Percentiles rank a stretch among this genome's conserved stretches.
Evolutionary conservation across 2,113 vertebrate species (phyloP).

Genomic region (Mandrillus leucophaeus): DNA sequence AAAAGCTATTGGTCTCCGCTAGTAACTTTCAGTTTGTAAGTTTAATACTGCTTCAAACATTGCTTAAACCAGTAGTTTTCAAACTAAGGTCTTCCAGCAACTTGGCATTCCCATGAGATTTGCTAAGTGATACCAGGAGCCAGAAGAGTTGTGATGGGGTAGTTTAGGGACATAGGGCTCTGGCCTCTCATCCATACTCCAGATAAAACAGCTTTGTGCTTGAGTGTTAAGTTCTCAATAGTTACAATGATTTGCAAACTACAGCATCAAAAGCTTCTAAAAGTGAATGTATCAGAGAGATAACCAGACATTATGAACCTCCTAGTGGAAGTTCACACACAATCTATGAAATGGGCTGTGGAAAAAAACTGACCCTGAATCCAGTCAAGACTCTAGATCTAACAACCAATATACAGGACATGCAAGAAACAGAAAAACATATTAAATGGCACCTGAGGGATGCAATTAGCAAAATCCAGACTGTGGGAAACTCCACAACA

Average conservation of each 20-base stretch:
- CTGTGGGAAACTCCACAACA: not conserved
- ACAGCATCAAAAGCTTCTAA: not conserved
- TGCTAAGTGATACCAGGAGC: not conserved
- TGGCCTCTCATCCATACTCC: not conserved
- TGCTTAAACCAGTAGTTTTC: not conserved
- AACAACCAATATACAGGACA: not conserved
- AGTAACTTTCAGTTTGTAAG: not conserved
- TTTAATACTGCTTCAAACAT: not conserved
- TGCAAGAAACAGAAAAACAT: not conserved
- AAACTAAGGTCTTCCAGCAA: not conserved
- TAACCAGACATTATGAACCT: not conserved
- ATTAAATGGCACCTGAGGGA: not conserved
- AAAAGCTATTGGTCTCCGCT: not conserved
- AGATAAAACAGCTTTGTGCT: not conserved
- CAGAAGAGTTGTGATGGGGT: not conserved
- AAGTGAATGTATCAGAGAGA: not conserved
- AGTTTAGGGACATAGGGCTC: not conserved
- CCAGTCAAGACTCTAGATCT: not conserved
- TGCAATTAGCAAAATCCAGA: not conserved
- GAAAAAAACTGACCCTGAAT: not conserved
- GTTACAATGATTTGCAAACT: not conserved
- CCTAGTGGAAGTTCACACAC: not conserved
- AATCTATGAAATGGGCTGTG: not conserved
- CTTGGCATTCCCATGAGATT: not conserved
- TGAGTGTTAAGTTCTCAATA: not conserved